A percentile compares a stretch with the other conserved stretches of the same genome.
Evolutionary conservation across 2,888 invertebrate genomes (phyloP).

Genomic region (Epicampocera succincta): DNA sequence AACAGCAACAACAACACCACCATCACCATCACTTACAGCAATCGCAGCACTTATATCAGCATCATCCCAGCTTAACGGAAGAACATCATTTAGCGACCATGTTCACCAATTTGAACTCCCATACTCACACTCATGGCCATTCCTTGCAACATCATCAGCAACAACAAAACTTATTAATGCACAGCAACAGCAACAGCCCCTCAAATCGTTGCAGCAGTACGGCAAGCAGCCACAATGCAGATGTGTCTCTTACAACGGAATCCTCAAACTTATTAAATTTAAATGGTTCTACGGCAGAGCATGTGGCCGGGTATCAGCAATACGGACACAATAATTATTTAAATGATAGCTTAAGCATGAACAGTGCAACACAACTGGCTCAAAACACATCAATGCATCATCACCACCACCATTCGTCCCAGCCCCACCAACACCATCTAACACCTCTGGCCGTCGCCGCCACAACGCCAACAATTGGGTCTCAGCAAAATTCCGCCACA

Average conservation of each 20-base stretch:
- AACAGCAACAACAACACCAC: constrained; percentile 73
- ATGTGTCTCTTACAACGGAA: constrained; percentile 72
- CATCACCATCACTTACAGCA: constrained; percentile 70
- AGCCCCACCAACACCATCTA: constrained; percentile 67
- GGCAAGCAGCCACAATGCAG: constrained; percentile 76
- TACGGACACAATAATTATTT: constrained; percentile 69
- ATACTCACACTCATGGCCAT: constrained; percentile 39
- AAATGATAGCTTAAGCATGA: constrained; percentile 70
- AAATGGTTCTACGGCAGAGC: constrained; percentile 66
- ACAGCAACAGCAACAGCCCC: constrained; percentile 79
- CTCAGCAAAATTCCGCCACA: constrained; percentile 66
- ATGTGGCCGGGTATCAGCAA: constrained; percentile 63
- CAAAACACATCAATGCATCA: constrained; percentile 58
- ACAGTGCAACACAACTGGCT: constrained; percentile 60
- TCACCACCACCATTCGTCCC: constrained; percentile 31
- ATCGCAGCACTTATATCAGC: constrained; percentile 78
- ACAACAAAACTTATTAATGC: constrained; percentile 71
- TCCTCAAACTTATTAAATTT: constrained; percentile 61
- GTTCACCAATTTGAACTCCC: constrained; percentile 64
- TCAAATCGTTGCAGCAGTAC: constrained; percentile 74
- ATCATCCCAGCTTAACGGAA: constrained; percentile 78
- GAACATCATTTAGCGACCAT: constrained; percentile 59
- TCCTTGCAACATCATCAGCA: constrained; percentile 72
- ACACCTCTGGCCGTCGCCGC: constrained; percentile 46
- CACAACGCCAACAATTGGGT: constrained; percentile 60